phyloP scores from a whole-genome alignment of 2,888 invertebrate species.

The Pachydiplax longipennis region DNA sequence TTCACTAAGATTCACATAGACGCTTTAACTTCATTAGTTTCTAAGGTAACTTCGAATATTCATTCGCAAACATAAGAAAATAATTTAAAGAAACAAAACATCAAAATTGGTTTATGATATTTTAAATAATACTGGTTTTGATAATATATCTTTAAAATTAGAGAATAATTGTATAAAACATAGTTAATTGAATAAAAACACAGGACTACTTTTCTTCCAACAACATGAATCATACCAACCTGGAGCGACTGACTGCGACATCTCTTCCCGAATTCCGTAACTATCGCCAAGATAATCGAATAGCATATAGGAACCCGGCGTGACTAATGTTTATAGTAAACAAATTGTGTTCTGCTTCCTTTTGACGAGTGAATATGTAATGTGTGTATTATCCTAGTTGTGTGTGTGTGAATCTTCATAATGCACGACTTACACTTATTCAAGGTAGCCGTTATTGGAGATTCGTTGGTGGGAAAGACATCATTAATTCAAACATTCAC shows the following conservation, averaged over 20 bases:
- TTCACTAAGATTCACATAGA: conserved; percentile 27
- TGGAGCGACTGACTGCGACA: neutral
- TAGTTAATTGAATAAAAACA: neutral
- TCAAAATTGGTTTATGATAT: neutral
- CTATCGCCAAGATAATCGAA: neutral
- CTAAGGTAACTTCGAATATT: neutral
- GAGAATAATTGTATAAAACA: neutral
- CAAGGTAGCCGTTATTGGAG: neutral
- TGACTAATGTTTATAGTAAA: neutral
- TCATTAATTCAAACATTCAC: neutral
- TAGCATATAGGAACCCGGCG: neutral
- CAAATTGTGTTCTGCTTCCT: too few relatives aligned
- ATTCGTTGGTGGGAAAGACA: neutral
- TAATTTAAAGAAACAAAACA: neutral
- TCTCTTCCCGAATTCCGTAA: neutral
- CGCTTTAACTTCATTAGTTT: conserved; percentile 40
- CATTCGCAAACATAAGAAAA: neutral
- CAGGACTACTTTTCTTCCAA: conserved; percentile 3
- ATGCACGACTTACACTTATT: neutral
- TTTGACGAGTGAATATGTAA: neutral
- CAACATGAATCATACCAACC: neutral
- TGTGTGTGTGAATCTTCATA: neutral
- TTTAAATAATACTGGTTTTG: neutral
- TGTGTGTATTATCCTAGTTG: neutral
- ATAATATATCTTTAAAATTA: neutral